Evolutionary conservation across 2,888 invertebrate genomes (phyloP).

Genomic region (Sycophila texana): DNA sequence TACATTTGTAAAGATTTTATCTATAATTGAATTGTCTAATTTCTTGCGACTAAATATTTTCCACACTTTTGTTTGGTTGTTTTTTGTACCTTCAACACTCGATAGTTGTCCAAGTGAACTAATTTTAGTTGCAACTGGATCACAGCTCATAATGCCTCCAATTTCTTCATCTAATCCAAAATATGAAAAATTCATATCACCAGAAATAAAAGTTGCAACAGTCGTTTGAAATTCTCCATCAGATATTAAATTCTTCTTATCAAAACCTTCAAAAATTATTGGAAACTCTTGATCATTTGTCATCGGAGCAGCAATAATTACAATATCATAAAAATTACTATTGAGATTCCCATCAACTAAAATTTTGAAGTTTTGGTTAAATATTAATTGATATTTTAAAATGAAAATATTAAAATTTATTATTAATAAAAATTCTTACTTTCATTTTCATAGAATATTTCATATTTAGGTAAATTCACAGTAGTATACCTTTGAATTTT

Average conservation of each 20-base stretch:
- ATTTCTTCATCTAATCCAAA: slow-evolving; percentile 73
- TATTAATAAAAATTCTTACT: slow-evolving; percentile 56
- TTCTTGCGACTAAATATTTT: slow-evolving; percentile 79
- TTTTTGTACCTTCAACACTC: slow-evolving; percentile 67
- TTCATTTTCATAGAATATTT: slow-evolving; percentile 64
- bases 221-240: slow-evolving; percentile 77
- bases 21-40: slow-evolving; percentile 74
- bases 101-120: slow-evolving; percentile 76
- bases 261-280: slow-evolving; percentile 76
- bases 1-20: slow-evolving; percentile 76
- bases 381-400: not conserved
- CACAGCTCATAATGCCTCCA: slow-evolving; percentile 75
- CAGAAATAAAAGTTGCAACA: slow-evolving; percentile 78
- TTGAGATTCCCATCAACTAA: slow-evolving; percentile 61
- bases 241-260: slow-evolving; percentile 66
- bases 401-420: not conserved
- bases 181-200: slow-evolving; percentile 74
- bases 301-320: slow-evolving; percentile 79
- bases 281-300: slow-evolving; percentile 72
- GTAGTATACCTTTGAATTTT: slow-evolving; percentile 63
- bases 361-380: slow-evolving; percentile 17
- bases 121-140: slow-evolving; percentile 72
- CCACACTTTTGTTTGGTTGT: slow-evolving; percentile 74
- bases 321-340: slow-evolving; percentile 76
- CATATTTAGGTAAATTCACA: slow-evolving; percentile 61